Evolutionary conservation across 2,888 invertebrate genomes (phyloP), one percentile per base, ranked within the genome.

Genomic region (Heliconius charithonia): DNA sequence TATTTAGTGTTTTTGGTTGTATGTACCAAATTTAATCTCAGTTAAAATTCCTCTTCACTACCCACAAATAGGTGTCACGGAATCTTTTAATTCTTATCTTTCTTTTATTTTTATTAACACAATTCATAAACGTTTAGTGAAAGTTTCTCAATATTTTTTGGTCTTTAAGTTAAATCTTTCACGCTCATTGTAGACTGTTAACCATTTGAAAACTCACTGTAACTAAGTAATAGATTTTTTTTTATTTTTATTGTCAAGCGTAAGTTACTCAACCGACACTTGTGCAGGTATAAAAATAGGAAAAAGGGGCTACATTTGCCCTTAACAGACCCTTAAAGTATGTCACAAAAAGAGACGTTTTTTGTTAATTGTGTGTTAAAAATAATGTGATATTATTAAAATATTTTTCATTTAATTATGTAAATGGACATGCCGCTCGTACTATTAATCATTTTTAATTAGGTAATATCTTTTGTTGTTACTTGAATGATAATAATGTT

Each of bases 221-320:
- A 45, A 19, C 22, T 19, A 25, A 29, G 16, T 69, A 51, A 10
- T 59, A 19, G 22, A 29, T n/a, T 72, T 77, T 80, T 80, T 80
- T 80, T 29, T 51, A 59, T 59, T 27, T 19, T 6, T 56, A 29
- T 41, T 27, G 69, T 65, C 63, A 73, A 51, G 72, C 75, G 19
- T 41, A 32, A 70, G 73, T 69, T 70, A 76, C 41, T 45, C 25
- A 41, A 69, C 25, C 69, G 25, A 25, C 25, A 69, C 74, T 79
- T 51, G 72, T 76, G 76, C 79, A 80, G 80, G 80, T 80, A 80
- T 32, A 75, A 16, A 75, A 37, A 27, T 29, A 69, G 25, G 37
- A 37, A 51, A 29, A n/a, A 25, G n/a, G 32, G 32, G 12, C 71
- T 13, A 13, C 29, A 29, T n/a, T 41, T 13, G n/a, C 37, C 25